Evolutionary conservation across 2,888 invertebrate genomes (phyloP).

Genomic region (Eupithecia abbreviata): DNA sequence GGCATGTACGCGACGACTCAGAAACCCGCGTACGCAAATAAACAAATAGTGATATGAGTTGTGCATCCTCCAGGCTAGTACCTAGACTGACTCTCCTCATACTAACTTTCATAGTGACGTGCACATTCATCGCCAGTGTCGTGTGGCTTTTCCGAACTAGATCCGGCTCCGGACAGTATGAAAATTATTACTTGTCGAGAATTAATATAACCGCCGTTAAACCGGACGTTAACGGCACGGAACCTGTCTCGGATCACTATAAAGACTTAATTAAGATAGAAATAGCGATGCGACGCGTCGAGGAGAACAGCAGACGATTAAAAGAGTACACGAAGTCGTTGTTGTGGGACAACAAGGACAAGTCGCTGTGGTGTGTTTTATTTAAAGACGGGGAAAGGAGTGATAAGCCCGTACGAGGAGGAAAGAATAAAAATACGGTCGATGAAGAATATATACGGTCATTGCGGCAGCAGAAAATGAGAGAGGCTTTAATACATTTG

Average conservation of each 20-base stretch:
- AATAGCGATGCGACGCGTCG: conserved; percentile 81
- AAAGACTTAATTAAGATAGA: conserved; percentile 82
- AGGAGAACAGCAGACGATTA: conserved; percentile 78
- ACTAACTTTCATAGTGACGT: conserved; percentile 77
- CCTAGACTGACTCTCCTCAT: conserved; percentile 77
- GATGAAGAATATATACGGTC: conserved; percentile 73
- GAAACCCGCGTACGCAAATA: conserved; percentile 68
- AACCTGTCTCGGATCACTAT: conserved; percentile 74
- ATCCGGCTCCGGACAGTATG: conserved; percentile 73
- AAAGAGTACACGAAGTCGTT: conserved; percentile 81
- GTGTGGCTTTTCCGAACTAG: conserved; percentile 77
- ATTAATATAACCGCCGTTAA: conserved; percentile 79
- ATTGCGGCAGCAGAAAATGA: conserved; percentile 75
- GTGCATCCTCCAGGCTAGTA: conserved; percentile 75
- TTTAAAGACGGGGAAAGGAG: conserved; percentile 75
- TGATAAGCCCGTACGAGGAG: conserved; percentile 58
- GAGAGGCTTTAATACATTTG: conserved; percentile 74
- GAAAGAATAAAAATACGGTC: conserved; percentile 62
- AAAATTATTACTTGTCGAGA: conserved; percentile 83
- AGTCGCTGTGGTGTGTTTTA: conserved; percentile 81
- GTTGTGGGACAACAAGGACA: conserved; percentile 81
- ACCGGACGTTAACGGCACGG: conserved; percentile 65
- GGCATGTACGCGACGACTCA: conserved; percentile 73
- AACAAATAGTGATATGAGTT: conserved; percentile 84
- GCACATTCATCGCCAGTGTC: conserved; percentile 77